Percentiles rank a stretch among this genome's conserved stretches.
phyloP scores from a whole-genome alignment of 1,140 invertebrate species.

The Drosophila leontia region DNA sequence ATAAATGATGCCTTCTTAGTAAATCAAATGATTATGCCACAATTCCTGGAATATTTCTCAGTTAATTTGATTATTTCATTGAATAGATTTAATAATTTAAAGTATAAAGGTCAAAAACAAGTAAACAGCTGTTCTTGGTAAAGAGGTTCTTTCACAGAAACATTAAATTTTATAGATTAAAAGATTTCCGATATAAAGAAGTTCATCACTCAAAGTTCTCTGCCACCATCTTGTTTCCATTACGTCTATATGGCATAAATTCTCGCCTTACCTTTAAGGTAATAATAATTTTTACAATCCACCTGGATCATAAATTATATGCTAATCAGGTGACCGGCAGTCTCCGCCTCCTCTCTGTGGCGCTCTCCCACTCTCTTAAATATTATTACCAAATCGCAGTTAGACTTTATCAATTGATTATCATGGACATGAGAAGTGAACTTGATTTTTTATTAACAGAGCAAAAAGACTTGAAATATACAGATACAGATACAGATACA shows the following conservation, averaged over 20 bases:
- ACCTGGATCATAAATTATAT: conserved; percentile 64
- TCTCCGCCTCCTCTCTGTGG: conserved; percentile 25
- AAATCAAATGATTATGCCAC: neutral
- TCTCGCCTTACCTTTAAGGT: conserved; percentile 32
- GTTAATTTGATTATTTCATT: too few relatives aligned
- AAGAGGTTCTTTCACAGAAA: neutral
- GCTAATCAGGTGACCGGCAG: conserved; percentile 69
- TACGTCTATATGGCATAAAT: conserved; percentile 35
- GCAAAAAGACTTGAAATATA: conserved; percentile 36
- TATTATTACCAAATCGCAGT: conserved; percentile 53
- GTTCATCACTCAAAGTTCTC: neutral
- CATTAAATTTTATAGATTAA: neutral
- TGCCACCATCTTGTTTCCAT: conserved; percentile 1
- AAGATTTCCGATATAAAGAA: neutral
- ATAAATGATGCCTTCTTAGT: neutral
- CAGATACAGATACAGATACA: neutral
- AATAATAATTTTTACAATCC: conserved; percentile 43
- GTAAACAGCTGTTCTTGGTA: neutral
- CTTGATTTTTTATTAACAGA: conserved; percentile 67
- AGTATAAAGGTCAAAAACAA: neutral
- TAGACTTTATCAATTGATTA: conserved; percentile 78
- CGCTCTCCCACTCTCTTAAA: neutral
- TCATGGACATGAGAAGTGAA: conserved; percentile 68
- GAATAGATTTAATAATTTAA: neutral
- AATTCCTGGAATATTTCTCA: neutral